Conservation (phyloP, 1,140 invertebrate species). For the Onthophagus taurus region DNA sequence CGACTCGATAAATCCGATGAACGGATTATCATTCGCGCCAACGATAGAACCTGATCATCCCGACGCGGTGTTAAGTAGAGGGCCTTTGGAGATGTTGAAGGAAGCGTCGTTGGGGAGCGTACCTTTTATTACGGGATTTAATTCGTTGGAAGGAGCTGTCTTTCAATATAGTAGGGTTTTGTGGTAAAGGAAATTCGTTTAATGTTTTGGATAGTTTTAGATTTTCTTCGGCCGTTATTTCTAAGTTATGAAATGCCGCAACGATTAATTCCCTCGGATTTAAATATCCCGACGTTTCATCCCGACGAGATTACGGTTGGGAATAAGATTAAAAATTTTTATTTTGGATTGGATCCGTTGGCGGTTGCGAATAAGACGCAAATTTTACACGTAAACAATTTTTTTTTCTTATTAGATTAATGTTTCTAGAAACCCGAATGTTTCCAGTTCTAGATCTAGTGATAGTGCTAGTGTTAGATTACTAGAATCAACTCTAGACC, state of each 20-base stretch:
- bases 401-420: too few species aligned
- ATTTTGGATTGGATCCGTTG: slow-evolving; percentile 7
- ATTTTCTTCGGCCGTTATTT: slow-evolving; percentile 5
- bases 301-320: slow-evolving; percentile 6
- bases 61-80: background rate
- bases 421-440: too few species aligned
- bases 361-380: slow-evolving; percentile 9
- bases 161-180: slow-evolving; percentile 7
- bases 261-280: slow-evolving; percentile 5
- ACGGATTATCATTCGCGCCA: slow-evolving; percentile 8
- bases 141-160: slow-evolving; percentile 9
- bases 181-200: too few species aligned
- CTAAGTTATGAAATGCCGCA: slow-evolving; percentile 11
- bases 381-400: slow-evolving; percentile 7
- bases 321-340: slow-evolving; percentile 6
- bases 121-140: slow-evolving; percentile 8
- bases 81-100: background rate
- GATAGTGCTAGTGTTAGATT: too few species aligned
- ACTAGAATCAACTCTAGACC: too few species aligned
- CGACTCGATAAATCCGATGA: slow-evolving; percentile 1
- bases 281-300: slow-evolving; percentile 10
- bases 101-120: slow-evolving; percentile 2
- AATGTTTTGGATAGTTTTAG: slow-evolving; percentile 1
- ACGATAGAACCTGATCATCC: slow-evolving; percentile 6
- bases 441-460: too few species aligned